These are phyloP conservation scores for Salvelinus namaycush DNA, from an alignment of 2,113 vertebrate species.

Conservation along the genomic window DNA sequence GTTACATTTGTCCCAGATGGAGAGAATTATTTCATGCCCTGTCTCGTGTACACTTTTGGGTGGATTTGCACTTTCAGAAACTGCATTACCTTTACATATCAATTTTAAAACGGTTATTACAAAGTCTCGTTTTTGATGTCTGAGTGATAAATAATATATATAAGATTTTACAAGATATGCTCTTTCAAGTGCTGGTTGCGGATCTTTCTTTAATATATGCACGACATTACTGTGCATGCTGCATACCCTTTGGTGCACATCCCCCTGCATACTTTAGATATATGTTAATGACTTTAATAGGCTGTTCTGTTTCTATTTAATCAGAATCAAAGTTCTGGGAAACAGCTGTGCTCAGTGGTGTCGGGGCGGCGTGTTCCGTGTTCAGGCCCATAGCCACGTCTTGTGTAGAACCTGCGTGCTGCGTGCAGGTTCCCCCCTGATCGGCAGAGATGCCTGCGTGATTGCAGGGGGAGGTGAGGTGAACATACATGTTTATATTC, in stretches of 20 bases:
- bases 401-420: slow-evolving; percentile 23
- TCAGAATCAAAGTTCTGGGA: slow-evolving; percentile 68
- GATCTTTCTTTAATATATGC: slow-evolving; percentile 68
- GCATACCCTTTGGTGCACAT: slow-evolving; percentile 12
- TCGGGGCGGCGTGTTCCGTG: neutral
- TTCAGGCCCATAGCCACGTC: slow-evolving; percentile 36
- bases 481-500: slow-evolving; percentile 58
- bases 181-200: slow-evolving; percentile 71
- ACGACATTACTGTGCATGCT: slow-evolving; percentile 61
- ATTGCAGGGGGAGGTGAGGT: slow-evolving; percentile 40
- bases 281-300: slow-evolving; percentile 76
- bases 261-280: slow-evolving; percentile 50
- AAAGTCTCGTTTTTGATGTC: slow-evolving; percentile 74
- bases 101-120: slow-evolving; percentile 71
- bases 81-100: slow-evolving; percentile 68
- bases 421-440: neutral
- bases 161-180: slow-evolving; percentile 72
- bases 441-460: slow-evolving; percentile 14
- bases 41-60: slow-evolving; percentile 12
- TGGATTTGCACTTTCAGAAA: slow-evolving; percentile 47
- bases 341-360: slow-evolving; percentile 44
- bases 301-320: slow-evolving; percentile 72
- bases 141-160: slow-evolving; percentile 75
- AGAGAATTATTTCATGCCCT: no score
- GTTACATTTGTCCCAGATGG: no score